These are phyloP conservation scores for Baronia brevicornis DNA, from an alignment of 2,888 invertebrate species.

Conservation along the genomic window DNA sequence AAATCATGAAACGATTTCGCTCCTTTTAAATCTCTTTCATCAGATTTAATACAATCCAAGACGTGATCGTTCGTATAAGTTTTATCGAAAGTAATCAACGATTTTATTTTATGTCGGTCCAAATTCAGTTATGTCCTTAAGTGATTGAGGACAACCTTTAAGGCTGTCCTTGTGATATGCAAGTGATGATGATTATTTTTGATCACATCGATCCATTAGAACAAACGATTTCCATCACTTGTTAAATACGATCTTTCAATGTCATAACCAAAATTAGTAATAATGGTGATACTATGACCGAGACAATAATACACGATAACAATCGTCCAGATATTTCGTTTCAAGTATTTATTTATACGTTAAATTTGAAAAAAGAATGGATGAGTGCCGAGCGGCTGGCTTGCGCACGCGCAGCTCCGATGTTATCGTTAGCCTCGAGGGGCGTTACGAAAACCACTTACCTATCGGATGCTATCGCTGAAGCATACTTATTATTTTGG, in stretches of 20 bases:
- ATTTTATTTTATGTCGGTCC: constrained; percentile 43
- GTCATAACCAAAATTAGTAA: constrained; percentile 30
- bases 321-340: constrained; percentile 48
- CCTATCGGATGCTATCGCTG: constrained; percentile 62
- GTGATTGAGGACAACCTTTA: constrained; percentile 62
- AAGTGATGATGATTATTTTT: constrained; percentile 21
- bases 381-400: constrained; percentile 36
- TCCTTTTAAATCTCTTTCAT: constrained; percentile 30
- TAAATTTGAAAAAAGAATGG: constrained; percentile 36
- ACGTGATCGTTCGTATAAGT: constrained; percentile 25
- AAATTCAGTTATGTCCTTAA: constrained; percentile 54
- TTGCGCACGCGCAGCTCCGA: constrained; percentile 51
- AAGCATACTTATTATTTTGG: constrained; percentile 60
- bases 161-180: constrained; percentile 41
- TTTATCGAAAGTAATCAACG: constrained; percentile 38
- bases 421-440: constrained; percentile 53
- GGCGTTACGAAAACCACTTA: constrained; percentile 73
- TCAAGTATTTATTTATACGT: constrained; percentile 41
- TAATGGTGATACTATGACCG: constrained; percentile 39
- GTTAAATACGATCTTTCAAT: constrained; percentile 29
- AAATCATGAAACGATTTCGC: constrained; percentile 21
- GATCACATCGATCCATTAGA: constrained; percentile 51
- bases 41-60: constrained; percentile 35
- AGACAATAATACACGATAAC: constrained; percentile 35
- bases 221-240: constrained; percentile 30